These are phyloP conservation scores for Psittacula derbiana DNA, from an alignment of 2,797 vertebrate species.

Conservation along the genomic window DNA sequence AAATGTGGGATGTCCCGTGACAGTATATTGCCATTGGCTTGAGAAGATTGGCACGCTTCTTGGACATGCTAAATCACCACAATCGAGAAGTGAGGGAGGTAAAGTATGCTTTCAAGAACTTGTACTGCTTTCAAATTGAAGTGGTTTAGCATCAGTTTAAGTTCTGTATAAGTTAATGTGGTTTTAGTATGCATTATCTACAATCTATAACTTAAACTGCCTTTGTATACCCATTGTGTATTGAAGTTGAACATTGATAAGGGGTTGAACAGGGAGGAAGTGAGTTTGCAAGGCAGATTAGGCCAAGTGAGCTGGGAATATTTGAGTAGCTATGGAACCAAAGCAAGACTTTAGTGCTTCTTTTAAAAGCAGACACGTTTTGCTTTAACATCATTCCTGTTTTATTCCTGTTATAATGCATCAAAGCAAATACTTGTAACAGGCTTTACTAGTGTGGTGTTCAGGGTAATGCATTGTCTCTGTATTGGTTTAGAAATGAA, in stretches of 20 bases:
- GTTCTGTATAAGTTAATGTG: neutral
- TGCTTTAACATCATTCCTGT: neutral
- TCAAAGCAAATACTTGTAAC: neutral
- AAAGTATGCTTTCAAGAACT: neutral
- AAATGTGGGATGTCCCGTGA: neutral
- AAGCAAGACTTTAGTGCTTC: neutral
- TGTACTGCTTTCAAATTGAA: neutral
- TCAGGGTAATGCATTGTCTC: neutral
- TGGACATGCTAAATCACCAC: accelerated
- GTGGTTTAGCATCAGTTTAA: neutral
- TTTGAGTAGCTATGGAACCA: neutral
- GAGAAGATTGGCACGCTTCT: accelerated
- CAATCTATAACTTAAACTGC: accelerated
- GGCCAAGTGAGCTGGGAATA: neutral
- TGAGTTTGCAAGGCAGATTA: neutral
- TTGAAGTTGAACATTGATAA: neutral
- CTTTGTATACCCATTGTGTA: neutral
- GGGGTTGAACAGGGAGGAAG: neutral
- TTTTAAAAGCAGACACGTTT: neutral
- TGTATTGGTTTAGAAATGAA: neutral
- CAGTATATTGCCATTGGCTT: neutral
- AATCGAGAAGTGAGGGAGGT: neutral
- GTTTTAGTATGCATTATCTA: neutral
- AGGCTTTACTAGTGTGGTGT: neutral
- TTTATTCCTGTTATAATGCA: neutral